phyloP scores from a whole-genome alignment of 2,888 invertebrate genomes.

The Heliconius cydno region DNA sequence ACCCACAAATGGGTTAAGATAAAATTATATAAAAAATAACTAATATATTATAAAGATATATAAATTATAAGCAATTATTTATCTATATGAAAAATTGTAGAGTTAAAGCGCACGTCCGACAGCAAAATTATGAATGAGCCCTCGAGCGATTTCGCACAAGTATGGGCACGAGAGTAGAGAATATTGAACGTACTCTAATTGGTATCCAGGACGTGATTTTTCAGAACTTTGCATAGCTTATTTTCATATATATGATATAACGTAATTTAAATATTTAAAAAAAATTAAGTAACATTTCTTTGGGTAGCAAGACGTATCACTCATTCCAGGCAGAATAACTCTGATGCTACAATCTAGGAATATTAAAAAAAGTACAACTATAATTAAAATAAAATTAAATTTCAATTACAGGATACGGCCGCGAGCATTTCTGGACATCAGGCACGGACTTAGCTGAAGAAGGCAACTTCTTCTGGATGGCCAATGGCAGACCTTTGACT shows the following conservation, averaged over 20 bases:
- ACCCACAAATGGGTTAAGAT: background rate
- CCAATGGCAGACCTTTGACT: constrained; percentile 93
- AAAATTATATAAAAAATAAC: background rate
- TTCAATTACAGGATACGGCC: constrained; percentile 87
- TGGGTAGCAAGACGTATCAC: background rate
- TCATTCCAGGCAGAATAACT: background rate
- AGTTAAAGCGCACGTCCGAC: constrained; percentile 12
- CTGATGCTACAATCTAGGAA: background rate
- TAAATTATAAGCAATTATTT: background rate
- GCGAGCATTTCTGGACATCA: constrained; percentile 97
- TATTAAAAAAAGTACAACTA: background rate
- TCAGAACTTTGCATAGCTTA: background rate
- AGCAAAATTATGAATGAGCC: constrained; percentile 10
- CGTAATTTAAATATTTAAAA: too few species aligned
- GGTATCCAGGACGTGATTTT: constrained; percentile 20
- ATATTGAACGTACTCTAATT: constrained; percentile 22
- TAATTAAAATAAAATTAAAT: background rate
- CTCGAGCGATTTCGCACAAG: constrained; percentile 9
- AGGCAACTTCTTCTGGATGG: constrained; percentile 97
- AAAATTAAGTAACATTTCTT: background rate
- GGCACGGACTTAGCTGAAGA: constrained; percentile 96
- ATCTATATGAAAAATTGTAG: constrained; percentile 4
- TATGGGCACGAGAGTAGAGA: constrained; percentile 5
- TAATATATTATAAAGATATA: too few species aligned
- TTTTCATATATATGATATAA: too few species aligned